These are phyloP conservation scores for Delichon dasypus DNA, from an alignment of 2,797 vertebrate species.

Conservation along the genomic window DNA sequence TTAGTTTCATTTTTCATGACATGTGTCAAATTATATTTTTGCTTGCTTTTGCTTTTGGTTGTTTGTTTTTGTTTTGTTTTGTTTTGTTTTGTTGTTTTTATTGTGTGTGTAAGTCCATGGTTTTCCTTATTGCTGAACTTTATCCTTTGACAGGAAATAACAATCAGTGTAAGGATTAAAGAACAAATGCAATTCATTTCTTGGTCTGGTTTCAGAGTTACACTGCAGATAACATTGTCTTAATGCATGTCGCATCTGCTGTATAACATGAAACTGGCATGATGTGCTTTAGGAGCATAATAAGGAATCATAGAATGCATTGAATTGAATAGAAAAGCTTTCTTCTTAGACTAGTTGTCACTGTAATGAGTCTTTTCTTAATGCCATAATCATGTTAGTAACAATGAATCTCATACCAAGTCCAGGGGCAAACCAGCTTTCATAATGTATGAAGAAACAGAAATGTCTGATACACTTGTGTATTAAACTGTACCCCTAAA, in stretches of 20 bases:
- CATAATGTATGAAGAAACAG: neutral
- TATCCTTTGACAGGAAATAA: neutral
- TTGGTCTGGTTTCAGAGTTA: neutral
- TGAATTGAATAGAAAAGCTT: neutral
- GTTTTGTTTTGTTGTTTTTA: too few species aligned
- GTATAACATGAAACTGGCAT: neutral
- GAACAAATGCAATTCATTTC: neutral
- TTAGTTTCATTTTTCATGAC: neutral
- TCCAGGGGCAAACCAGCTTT: neutral
- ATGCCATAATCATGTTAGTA: neutral
- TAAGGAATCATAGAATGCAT: neutral
- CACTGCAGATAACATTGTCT: neutral
- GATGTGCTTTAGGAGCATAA: neutral
- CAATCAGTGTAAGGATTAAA: neutral
- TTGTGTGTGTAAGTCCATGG: neutral
- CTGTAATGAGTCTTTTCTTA: neutral
- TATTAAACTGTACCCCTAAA: neutral
- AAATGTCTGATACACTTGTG: neutral
- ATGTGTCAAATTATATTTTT: neutral
- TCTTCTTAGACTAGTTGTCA: neutral
- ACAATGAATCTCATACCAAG: neutral
- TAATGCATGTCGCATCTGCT: neutral
- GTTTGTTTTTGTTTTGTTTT: neutral
- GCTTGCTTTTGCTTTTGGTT: accelerated
- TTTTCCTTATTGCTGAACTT: neutral